A percentile compares a stretch with the other conserved stretches of the same genome.
Evolutionary conservation across 2,888 invertebrate species (phyloP).

Genomic region (Thecocarcelia acutangulata): DNA sequence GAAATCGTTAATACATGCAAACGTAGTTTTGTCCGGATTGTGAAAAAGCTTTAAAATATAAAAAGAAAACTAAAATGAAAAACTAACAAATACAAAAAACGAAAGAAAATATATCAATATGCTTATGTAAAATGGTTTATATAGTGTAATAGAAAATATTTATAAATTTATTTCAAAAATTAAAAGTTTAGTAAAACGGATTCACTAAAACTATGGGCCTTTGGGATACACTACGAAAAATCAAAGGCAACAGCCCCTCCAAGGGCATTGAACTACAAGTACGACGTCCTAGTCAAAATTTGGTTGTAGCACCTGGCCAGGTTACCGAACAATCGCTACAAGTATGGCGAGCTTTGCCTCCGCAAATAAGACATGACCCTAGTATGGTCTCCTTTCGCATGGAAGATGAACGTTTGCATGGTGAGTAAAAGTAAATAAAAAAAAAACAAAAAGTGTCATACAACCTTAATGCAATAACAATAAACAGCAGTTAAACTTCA

Average conservation of each 20-base stretch:
- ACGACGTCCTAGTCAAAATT: slow-evolving; percentile 70
- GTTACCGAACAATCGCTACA: slow-evolving; percentile 85
- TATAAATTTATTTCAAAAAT: slow-evolving; percentile 9
- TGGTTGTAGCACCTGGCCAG: slow-evolving; percentile 82
- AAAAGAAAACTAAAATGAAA: not conserved
- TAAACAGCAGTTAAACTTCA: not conserved
- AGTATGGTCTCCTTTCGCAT: slow-evolving; percentile 84
- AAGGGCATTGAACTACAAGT: slow-evolving; percentile 75
- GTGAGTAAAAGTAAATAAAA: slow-evolving; percentile 72
- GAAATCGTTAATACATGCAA: slow-evolving; percentile 57
- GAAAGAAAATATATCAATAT: not conserved
- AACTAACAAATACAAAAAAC: slow-evolving; percentile 17
- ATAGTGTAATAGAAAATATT: slow-evolving; percentile 23
- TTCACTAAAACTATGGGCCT: slow-evolving; percentile 73
- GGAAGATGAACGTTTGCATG: slow-evolving; percentile 80
- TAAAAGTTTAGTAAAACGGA: slow-evolving; percentile 1
- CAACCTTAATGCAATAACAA: not conserved
- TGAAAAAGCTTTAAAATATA: too few species aligned
- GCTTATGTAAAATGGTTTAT: slow-evolving; percentile 27
- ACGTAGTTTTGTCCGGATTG: slow-evolving; percentile 19
- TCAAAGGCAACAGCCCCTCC: slow-evolving; percentile 72
- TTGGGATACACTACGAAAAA: slow-evolving; percentile 73
- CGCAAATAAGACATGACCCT: slow-evolving; percentile 86
- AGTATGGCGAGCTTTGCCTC: slow-evolving; percentile 86
- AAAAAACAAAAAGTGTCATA: not conserved